These are phyloP conservation scores for Tetramorium bicarinatum DNA, from an alignment of 2,888 invertebrate species.

Conservation along the genomic window DNA sequence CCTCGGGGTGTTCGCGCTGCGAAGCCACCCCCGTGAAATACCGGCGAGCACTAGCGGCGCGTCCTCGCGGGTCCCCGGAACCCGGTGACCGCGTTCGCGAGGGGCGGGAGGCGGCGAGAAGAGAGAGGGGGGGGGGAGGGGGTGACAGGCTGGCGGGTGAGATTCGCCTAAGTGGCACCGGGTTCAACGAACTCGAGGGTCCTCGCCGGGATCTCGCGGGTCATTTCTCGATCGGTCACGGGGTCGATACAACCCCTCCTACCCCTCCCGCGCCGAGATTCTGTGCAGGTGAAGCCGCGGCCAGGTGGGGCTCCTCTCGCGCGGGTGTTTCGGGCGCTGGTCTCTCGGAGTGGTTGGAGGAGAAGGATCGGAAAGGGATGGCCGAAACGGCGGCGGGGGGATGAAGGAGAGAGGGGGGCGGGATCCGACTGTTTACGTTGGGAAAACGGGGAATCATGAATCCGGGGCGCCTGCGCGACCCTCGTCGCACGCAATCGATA, in stretches of 20 bases:
- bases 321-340: constrained; percentile 26
- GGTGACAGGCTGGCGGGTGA: constrained; percentile 5
- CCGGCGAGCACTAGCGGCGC: constrained; percentile 51
- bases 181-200: constrained; percentile 47
- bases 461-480: constrained; percentile 79
- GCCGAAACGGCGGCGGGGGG: constrained; percentile 42
- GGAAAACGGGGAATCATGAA: constrained; percentile 66
- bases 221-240: constrained; percentile 55
- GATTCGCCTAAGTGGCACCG: constrained; percentile 53
- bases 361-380: background rate
- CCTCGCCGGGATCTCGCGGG: constrained; percentile 52
- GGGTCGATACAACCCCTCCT: constrained; percentile 40
- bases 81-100: constrained; percentile 51
- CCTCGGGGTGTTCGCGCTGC: constrained; percentile 37
- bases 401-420: constrained; percentile 55
- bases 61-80: constrained; percentile 43
- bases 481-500: constrained; percentile 82
- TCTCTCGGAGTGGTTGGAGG: constrained; percentile 38
- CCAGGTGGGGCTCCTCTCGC: constrained; percentile 46
- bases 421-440: constrained; percentile 79
- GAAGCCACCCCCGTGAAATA: constrained; percentile 42
- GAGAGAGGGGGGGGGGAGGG: background rate
- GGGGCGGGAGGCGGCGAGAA: constrained; percentile 3
- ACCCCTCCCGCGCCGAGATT: background rate
- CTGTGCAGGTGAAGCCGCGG: constrained; percentile 40